Conservation (phyloP, 2,113 vertebrate genomes). For the Pholis gunnellus region DNA sequence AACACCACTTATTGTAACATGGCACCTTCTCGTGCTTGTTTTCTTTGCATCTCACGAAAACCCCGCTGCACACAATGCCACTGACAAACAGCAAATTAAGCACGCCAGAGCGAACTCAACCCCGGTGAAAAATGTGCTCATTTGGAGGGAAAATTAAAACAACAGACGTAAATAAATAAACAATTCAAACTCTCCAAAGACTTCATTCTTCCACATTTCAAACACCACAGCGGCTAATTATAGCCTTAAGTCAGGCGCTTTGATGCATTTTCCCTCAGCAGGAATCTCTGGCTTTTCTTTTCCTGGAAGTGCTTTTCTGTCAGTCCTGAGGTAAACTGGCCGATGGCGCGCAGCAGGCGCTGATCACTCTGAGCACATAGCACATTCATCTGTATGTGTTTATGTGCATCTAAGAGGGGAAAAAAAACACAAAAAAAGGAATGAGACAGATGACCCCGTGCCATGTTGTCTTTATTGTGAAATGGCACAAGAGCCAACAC, state of each 20-base stretch:
- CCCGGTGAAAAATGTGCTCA: constrained; percentile 26
- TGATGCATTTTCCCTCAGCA: constrained; percentile 81
- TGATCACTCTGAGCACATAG: constrained; percentile 65
- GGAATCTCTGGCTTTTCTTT: constrained; percentile 75
- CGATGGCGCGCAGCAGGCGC: constrained; percentile 73
- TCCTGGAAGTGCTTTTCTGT: constrained; percentile 81
- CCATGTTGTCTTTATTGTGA: constrained; percentile 12
- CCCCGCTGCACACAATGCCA: not conserved
- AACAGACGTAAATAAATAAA: constrained; percentile 78
- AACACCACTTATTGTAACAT: constrained; percentile 21
- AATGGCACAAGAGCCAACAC: constrained; percentile 32
- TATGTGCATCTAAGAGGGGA: constrained; percentile 4
- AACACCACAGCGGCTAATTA: constrained; percentile 82
- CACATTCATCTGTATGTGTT: constrained; percentile 53
- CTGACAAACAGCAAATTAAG: constrained; percentile 15
- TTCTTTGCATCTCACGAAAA: not conserved
- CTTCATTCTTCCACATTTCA: constrained; percentile 77
- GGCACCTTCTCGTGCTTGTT: not conserved
- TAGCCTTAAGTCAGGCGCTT: constrained; percentile 82
- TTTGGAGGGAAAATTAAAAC: constrained; percentile 64
- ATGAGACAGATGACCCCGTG: constrained; percentile 36
- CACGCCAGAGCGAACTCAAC: not conserved
- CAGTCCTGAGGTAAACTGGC: constrained; percentile 79
- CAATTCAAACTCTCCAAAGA: constrained; percentile 73
- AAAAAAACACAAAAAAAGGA: not conserved